Percentiles rank a stretch among this genome's conserved stretches.
These are phyloP conservation scores for Capromys pilorides DNA, from an alignment of 2,797 vertebrate genomes.

Conservation along the genomic window DNA sequence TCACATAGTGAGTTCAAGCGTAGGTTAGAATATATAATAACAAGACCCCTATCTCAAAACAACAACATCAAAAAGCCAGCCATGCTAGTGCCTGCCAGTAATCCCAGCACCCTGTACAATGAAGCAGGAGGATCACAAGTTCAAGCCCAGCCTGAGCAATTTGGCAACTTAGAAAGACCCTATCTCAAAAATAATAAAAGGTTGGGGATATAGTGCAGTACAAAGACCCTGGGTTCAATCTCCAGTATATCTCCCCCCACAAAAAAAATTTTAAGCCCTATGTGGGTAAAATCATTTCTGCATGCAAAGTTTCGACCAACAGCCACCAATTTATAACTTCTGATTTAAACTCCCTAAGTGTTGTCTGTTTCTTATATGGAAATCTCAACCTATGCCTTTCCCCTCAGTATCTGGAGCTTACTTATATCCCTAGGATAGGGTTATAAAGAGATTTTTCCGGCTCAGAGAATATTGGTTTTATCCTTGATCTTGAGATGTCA, in stretches of 20 bases:
- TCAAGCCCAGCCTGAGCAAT: neutral
- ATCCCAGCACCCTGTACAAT: neutral
- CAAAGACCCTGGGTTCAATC: neutral
- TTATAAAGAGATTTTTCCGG: neutral
- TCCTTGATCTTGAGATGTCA: neutral
- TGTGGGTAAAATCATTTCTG: neutral
- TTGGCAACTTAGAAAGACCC: neutral
- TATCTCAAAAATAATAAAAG: neutral
- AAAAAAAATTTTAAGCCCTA: neutral
- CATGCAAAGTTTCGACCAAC: slow-evolving; percentile 12
- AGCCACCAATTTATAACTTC: neutral
- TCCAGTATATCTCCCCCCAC: neutral
- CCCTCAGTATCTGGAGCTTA: neutral
- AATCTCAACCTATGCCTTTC: neutral
- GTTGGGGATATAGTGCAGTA: neutral
- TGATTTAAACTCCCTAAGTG: neutral
- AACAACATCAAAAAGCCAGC: neutral
- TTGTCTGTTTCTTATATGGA: neutral
- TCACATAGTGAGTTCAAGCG: neutral
- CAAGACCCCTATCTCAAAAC: neutral
- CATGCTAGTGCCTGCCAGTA: neutral
- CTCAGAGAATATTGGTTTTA: neutral
- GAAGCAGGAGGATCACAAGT: neutral
- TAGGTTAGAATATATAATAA: neutral
- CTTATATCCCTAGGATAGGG: neutral